phyloP scores from a whole-genome alignment of 2,888 invertebrate species.

The Stenurella melanura region DNA sequence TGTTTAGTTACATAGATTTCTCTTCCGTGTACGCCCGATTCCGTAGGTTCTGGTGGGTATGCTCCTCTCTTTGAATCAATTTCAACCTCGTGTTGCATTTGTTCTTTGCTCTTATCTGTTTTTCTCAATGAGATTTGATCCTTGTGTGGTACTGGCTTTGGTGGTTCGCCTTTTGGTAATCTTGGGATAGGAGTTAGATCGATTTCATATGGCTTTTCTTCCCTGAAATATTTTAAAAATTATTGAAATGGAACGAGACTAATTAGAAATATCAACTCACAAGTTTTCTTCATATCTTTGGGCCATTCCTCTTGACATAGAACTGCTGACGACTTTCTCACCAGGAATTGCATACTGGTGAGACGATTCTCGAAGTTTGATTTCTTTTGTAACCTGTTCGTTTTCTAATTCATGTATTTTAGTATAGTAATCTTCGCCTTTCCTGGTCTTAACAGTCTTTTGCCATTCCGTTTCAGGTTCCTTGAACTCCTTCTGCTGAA shows the following conservation, averaged over 20 bases:
- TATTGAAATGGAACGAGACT: conserved; percentile 16
- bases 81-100: conserved; percentile 66
- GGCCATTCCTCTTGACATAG: conserved; percentile 91
- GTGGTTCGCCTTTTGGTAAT: conserved; percentile 65
- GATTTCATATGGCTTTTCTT: conserved; percentile 77
- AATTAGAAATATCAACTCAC: conserved; percentile 77
- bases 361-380: conserved; percentile 83
- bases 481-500: conserved; percentile 79
- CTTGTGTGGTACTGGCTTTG: conserved; percentile 68
- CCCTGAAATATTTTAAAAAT: conserved; percentile 72
- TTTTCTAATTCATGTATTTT: conserved; percentile 89
- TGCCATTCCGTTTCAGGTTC: conserved; percentile 91
- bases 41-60: conserved; percentile 83
- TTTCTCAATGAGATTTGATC: conserved; percentile 72
- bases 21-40: conserved; percentile 90
- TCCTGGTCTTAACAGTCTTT: conserved; percentile 86
- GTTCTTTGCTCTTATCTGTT: conserved; percentile 75
- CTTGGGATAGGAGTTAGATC: conserved; percentile 67
- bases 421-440: conserved; percentile 86
- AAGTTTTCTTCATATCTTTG: conserved; percentile 88
- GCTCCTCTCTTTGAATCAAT: conserved; percentile 68
- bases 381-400: conserved; percentile 89
- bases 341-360: conserved; percentile 92
- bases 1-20: conserved; percentile 92
- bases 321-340: conserved; percentile 84